Conservation (phyloP, 2,888 invertebrate genomes). For the Acrobasis repandana region DNA sequence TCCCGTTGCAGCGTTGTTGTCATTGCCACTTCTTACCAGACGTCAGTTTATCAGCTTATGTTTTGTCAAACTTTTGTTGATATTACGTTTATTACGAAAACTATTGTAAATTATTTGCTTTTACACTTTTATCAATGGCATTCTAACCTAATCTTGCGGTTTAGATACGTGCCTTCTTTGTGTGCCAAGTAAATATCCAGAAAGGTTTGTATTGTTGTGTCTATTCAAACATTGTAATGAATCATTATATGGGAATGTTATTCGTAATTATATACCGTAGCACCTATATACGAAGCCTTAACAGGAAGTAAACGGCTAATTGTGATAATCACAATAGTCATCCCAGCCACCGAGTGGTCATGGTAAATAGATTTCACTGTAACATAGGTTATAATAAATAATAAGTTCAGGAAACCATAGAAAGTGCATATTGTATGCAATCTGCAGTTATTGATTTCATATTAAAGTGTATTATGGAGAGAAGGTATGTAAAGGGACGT, state of each 20-base stretch:
- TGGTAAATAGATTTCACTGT: conserved; percentile 44
- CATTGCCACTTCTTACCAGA: conserved; percentile 45
- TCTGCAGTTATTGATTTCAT: conserved; percentile 29
- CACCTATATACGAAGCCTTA: conserved; percentile 56
- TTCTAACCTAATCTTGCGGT: conserved; percentile 42
- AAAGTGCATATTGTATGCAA: conserved; percentile 34
- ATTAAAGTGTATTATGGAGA: neutral
- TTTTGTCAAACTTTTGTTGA: conserved; percentile 79
- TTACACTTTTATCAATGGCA: conserved; percentile 61
- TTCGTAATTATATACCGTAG: conserved; percentile 59
- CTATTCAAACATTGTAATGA: conserved; percentile 61
- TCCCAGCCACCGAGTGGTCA: conserved; percentile 28
- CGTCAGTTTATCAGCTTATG: conserved; percentile 61
- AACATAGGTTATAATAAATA: conserved; percentile 49
- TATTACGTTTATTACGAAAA: conserved; percentile 61
- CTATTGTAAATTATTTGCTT: conserved; percentile 49
- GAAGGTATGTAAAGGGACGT: neutral
- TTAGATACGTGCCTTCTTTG: conserved; percentile 38
- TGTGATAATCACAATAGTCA: conserved; percentile 3
- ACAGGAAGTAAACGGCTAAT: conserved; percentile 49
- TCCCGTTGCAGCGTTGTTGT: conserved; percentile 41
- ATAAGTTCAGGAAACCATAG: conserved; percentile 49
- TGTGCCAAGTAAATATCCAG: conserved; percentile 38
- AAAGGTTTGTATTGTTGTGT: conserved; percentile 55
- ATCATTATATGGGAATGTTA: conserved; percentile 76